Conservation (phyloP, 2,113 vertebrate genomes). For the Acanthochromis polyacanthus region DNA sequence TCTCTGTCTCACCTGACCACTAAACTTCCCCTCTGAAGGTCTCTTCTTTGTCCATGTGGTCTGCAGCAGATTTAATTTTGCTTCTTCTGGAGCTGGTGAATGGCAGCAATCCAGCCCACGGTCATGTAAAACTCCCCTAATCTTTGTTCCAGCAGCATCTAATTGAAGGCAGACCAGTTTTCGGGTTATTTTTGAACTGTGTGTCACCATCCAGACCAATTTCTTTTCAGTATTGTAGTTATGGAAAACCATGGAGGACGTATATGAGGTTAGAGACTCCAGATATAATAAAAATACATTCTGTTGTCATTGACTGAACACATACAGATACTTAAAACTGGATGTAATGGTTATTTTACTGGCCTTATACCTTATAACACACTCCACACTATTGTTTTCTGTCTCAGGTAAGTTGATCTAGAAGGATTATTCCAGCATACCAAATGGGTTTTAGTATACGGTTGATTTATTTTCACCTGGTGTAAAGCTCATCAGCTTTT, state of each 20-base stretch:
- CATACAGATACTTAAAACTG: not conserved
- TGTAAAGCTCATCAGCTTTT: not conserved
- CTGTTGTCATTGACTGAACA: too few species aligned
- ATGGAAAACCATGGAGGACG: not conserved
- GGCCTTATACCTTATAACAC: not conserved
- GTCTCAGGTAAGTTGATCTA: not conserved
- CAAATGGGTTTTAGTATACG: not conserved
- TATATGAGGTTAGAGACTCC: not conserved
- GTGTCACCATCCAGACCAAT: conserved; percentile 8
- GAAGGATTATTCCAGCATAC: not conserved
- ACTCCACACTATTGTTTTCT: conserved; percentile 9
- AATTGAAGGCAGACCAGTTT: conserved; percentile 49
- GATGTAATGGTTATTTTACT: not conserved
- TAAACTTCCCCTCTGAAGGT: too few species aligned
- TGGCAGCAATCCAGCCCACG: not conserved
- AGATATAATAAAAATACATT: not conserved
- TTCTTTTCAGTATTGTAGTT: conserved; percentile 5
- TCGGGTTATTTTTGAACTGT: not conserved
- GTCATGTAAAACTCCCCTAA: conserved; percentile 30
- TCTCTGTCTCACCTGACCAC: not conserved
- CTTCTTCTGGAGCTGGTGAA: conserved; percentile 6
- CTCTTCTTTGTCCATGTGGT: not conserved
- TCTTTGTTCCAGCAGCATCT: conserved; percentile 48
- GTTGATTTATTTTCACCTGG: conserved; percentile 12
- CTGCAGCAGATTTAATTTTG: not conserved